Evolutionary conservation across 2,888 invertebrate genomes (phyloP).

Genomic region (Lydus trimaculatus): DNA sequence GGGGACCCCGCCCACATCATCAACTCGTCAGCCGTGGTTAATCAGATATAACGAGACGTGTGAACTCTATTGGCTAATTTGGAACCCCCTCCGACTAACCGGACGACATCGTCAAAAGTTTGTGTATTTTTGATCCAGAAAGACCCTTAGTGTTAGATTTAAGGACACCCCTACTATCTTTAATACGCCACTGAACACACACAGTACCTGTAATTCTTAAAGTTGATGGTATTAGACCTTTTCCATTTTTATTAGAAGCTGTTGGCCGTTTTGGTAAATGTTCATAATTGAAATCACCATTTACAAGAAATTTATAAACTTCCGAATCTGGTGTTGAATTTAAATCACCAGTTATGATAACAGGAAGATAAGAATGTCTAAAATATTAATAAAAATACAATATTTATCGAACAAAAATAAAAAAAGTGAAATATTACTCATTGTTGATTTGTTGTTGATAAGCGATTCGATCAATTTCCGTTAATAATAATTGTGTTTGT

Average conservation of each 20-base stretch:
- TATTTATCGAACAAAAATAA: neutral
- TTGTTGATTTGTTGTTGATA: constrained; percentile 52
- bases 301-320: constrained; percentile 73
- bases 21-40: too few species aligned
- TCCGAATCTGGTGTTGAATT: constrained; percentile 81
- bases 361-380: constrained; percentile 68
- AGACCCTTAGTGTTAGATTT: too few species aligned
- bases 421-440: constrained; percentile 13
- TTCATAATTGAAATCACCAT: constrained; percentile 66
- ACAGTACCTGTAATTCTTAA: constrained; percentile 62
- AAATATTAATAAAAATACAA: constrained; percentile 23
- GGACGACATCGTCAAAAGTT: too few species aligned
- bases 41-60: too few species aligned
- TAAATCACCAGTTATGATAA: constrained; percentile 92
- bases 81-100: too few species aligned
- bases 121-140: too few species aligned
- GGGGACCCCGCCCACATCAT: too few species aligned
- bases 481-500: constrained; percentile 83
- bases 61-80: too few species aligned
- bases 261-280: constrained; percentile 50
- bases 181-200: neutral
- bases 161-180: too few species aligned
- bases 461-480: constrained; percentile 83
- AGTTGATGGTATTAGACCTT: constrained; percentile 50
- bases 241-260: constrained; percentile 25